Evolutionary conservation across 2,113 vertebrate genomes (phyloP).

Genomic region (Vireo altiloquus): DNA sequence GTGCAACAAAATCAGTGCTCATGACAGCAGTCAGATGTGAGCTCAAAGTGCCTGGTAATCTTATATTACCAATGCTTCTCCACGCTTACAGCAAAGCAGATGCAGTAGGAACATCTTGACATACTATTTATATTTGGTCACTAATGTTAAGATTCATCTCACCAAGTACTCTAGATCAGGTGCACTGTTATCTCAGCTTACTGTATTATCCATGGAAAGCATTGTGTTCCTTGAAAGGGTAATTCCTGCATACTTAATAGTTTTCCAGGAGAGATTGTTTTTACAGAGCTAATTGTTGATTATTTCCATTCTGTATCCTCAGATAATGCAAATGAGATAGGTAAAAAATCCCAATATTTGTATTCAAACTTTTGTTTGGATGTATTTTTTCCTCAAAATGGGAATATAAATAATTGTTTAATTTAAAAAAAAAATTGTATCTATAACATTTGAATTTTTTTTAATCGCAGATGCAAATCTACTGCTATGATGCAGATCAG

Average conservation of each 20-base stretch:
- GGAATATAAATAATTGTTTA: background rate
- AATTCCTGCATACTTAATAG: background rate
- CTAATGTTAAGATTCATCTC: background rate
- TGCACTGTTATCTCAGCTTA: background rate
- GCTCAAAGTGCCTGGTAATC: background rate
- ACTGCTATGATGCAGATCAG: constrained; percentile 83
- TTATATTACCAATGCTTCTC: background rate
- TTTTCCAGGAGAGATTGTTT: background rate
- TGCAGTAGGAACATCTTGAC: background rate
- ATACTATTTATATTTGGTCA: background rate
- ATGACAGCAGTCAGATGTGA: background rate
- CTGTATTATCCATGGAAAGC: background rate
- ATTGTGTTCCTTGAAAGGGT: background rate
- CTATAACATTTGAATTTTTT: constrained; percentile 2
- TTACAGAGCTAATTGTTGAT: background rate
- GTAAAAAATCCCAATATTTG: background rate
- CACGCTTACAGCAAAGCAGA: background rate
- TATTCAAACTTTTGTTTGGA: background rate
- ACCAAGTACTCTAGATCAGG: background rate
- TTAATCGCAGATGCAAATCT: constrained; percentile 92
- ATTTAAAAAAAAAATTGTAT: background rate
- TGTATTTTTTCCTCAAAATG: background rate
- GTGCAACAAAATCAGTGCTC: background rate
- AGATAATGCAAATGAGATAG: background rate
- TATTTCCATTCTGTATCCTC: background rate